Evolutionary conservation across 2,797 vertebrate genomes (phyloP), one percentile per base, ranked within the genome.

Genomic region (Silurus aristotelis): DNA sequence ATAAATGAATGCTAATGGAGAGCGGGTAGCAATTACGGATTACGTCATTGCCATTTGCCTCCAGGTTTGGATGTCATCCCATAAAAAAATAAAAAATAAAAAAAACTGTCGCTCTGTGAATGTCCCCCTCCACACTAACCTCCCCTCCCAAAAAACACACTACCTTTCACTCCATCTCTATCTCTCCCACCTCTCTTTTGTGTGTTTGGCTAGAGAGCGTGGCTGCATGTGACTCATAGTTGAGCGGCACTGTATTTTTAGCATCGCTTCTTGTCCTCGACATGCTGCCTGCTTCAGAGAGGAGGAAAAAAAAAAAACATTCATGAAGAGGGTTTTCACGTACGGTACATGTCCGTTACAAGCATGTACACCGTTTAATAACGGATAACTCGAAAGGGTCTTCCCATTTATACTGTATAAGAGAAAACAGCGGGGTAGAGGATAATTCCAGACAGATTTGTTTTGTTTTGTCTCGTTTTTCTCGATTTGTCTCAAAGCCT

Each of bases 211-310:
- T 86, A 77, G 73, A 86, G 77, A 83, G 68, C 73, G 82, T 84
- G 75, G 76, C 66, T 89, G 83, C 88, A 83, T 83, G 84, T 89
- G 92, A 92, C 88, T 92, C 91, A 92, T 87, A 73, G 84, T 90
- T 89, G 91, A 90, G 89, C 83, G 84, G 84, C 55, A 55, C 87
- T 89, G 88, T 94, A 93, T 94, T 94, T 94, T 93, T 93, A 94
- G 92, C 89, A 84, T 63, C 22, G 84, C 81, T 83, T 89, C 80
- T 63, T 73, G 61, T 86, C 76, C 68, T 87, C 38, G 58, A 46
- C 58, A 17, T 27, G 80, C 71, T 73, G 67, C 85, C 80, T 87
- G 67, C 87, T 79, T 84, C 76, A 77, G 63, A 79, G 85, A 82
- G 83, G 83, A 80, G 76, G 25, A 77, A 68, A 79, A 85, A 81